Base-by-base conservation (phyloP, 2,113 vertebrate genomes). In the Pseudolaguvia tuberculata region DNA sequence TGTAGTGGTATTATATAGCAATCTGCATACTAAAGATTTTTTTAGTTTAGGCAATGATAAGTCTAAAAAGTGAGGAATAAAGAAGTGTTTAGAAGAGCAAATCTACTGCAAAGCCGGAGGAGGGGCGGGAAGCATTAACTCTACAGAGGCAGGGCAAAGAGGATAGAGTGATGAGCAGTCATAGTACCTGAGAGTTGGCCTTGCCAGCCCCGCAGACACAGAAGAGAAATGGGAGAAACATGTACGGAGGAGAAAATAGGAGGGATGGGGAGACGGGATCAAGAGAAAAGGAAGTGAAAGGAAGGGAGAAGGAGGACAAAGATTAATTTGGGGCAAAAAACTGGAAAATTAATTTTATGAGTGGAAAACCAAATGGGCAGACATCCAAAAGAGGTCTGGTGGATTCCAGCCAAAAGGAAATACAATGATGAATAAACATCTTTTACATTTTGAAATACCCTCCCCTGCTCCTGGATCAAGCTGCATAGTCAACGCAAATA, bases 221-320 rank as follows among this genome's bases (percentile, higher is more conserved):
- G 48, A 79, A 59, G 73, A 76, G 70, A 61, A 80, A 77, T 72
- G 35, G 61, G 63, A 47, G 73, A 67, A 25, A 61, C 59, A 42
- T 39, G 65, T 20, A 63, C 9, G 79, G 75, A 42, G 39, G 57
- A 21, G 61, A 75, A 76, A 70, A 52, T 42, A 78, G 63, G 61
- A 57, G 42, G 80, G 63, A 56, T 50, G 42, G 70, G 35, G 68
- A 47, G 63, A 23, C 25, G 18, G 73, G 48, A 47, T 65, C 58
- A 73, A 81, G 77, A 82, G 48, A 77, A 66, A 74, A 35, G 42
- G 52, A 52, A n/a, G 39, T 73, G 75, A 76, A 76, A 78, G 73
- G 23, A 77, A 82, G 84, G 79, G 74, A 85, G 57, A 70, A 51
- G 85, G 86, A 84, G 89, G 83, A 91, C 83, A 89, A 74, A 87